phyloP scores from a whole-genome alignment of 2,888 invertebrate genomes.

The Acrobasis consociella region DNA sequence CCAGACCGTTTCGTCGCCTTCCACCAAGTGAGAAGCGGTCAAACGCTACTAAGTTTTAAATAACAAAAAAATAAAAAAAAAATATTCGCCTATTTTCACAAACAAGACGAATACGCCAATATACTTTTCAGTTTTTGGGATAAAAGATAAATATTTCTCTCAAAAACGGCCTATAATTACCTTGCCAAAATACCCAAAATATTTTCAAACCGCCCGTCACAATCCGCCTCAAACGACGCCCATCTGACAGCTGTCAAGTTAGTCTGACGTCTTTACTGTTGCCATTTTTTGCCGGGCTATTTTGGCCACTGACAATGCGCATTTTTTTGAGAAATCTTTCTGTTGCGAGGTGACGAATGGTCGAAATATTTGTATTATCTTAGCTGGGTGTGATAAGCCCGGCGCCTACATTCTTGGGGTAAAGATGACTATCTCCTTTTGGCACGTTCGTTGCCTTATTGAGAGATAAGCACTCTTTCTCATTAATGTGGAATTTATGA shows the following conservation, averaged over 20 bases:
- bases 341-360: constrained; percentile 43
- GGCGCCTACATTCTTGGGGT: constrained; percentile 37
- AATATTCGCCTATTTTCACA: too few relatives aligned
- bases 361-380: constrained; percentile 45
- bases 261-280: constrained; percentile 65
- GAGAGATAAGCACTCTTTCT: background rate
- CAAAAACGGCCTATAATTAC: constrained; percentile 25
- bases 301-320: constrained; percentile 39
- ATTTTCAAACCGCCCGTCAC: constrained; percentile 56
- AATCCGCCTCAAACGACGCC: constrained; percentile 63
- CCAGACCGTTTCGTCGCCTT: too few relatives aligned
- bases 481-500: background rate
- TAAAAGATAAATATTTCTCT: background rate
- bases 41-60: too few relatives aligned
- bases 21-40: too few relatives aligned
- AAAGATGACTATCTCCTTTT: constrained; percentile 5
- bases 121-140: too few relatives aligned
- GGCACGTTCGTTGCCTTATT: background rate
- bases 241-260: constrained; percentile 76
- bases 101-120: too few relatives aligned
- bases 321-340: constrained; percentile 36
- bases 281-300: constrained; percentile 43
- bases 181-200: constrained; percentile 44
- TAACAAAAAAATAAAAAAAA: too few relatives aligned
- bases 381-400: constrained; percentile 37